A percentile compares a stretch with the other conserved stretches of the same genome.
Conservation (phyloP, 2,888 invertebrate species). For the Piscicola geometra region DNA sequence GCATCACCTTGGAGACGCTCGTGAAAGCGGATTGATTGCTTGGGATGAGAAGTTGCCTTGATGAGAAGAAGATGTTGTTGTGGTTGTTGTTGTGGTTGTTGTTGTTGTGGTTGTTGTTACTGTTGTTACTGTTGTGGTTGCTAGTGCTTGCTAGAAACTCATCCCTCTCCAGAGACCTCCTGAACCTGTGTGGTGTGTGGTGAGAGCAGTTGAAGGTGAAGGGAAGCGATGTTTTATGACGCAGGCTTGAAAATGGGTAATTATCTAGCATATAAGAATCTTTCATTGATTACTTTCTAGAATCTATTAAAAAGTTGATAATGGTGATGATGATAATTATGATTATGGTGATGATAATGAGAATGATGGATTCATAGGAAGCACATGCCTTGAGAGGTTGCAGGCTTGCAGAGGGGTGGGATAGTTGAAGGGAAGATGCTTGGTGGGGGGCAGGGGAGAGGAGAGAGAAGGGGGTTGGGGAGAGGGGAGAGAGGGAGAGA, state of each 20-base stretch:
- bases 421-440: slow-evolving; percentile 6
- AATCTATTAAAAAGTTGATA: too few species aligned
- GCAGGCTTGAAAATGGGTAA: too few species aligned
- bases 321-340: too few species aligned
- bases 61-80: background rate
- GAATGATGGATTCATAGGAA: too few species aligned
- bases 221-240: too few species aligned
- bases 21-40: slow-evolving; percentile 27
- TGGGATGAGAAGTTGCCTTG: slow-evolving; percentile 1
- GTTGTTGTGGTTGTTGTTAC: slow-evolving; percentile 4
- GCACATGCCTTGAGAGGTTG: too few species aligned
- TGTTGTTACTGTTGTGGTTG: slow-evolving; percentile 9
- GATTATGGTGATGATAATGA: too few species aligned
- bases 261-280: too few species aligned
- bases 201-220: too few species aligned
- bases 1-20: slow-evolving; percentile 7
- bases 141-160: background rate
- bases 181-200: too few species aligned
- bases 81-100: background rate
- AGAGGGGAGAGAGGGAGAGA: background rate
- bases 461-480: background rate
- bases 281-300: too few species aligned
- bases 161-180: too few species aligned
- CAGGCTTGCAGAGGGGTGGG: background rate
- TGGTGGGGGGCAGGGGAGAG: background rate